A percentile compares a stretch with the other conserved stretches of the same genome.
Conservation (phyloP, 2,797 vertebrate genomes). For the Lepidocolaptes lacrymiger region DNA sequence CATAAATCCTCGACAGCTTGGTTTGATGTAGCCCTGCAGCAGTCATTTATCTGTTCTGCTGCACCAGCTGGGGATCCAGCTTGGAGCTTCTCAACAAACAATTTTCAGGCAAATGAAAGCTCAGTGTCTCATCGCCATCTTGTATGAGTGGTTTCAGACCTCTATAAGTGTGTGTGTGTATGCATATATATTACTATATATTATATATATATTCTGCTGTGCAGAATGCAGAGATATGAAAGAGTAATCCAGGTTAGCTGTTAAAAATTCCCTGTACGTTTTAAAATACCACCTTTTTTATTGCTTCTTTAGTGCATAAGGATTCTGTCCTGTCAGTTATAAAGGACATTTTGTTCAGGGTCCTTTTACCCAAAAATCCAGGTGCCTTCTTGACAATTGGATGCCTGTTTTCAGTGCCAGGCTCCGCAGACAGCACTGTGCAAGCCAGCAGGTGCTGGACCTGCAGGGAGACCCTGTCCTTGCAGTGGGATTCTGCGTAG, state of each 20-base stretch:
- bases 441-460: background rate
- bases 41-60: background rate
- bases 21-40: background rate
- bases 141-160: background rate
- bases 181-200: background rate
- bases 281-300: background rate
- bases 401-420: background rate
- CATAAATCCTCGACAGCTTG: background rate
- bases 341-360: background rate
- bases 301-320: background rate
- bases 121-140: background rate
- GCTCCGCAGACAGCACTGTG: background rate
- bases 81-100: background rate
- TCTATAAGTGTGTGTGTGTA: fast-evolving
- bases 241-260: background rate
- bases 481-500: background rate
- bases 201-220: background rate
- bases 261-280: background rate
- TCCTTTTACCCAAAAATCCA: background rate
- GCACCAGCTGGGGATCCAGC: background rate
- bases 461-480: background rate
- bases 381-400: background rate
- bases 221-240: background rate
- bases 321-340: background rate
- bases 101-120: background rate